Conservation (phyloP, 1,140 invertebrate species). For the Drosophila burlai region DNA sequence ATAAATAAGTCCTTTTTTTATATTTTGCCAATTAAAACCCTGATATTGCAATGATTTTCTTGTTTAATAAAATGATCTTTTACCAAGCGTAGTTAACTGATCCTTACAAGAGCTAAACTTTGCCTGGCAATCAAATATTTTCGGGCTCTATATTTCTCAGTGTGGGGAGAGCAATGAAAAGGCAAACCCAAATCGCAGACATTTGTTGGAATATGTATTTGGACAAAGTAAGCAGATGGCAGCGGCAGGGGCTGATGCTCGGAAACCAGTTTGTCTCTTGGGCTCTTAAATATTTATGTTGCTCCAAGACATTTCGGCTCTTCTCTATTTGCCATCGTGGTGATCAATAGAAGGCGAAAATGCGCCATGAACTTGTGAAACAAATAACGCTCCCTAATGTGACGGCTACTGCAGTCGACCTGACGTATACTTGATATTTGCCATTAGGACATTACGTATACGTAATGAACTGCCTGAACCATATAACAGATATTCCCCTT, state of each 20-base stretch:
- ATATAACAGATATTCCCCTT: slow-evolving; percentile 8
- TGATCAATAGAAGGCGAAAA: slow-evolving; percentile 52
- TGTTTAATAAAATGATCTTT: background rate
- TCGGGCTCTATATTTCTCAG: background rate
- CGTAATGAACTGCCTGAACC: background rate
- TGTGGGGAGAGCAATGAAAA: slow-evolving; percentile 28
- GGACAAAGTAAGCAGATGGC: slow-evolving; percentile 34
- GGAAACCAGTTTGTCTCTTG: slow-evolving; percentile 67
- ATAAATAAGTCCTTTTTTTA: background rate
- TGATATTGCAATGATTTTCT: background rate
- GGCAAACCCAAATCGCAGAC: slow-evolving; percentile 26
- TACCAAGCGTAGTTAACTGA: background rate
- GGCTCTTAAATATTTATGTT: slow-evolving; percentile 64
- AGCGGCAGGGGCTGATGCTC: background rate
- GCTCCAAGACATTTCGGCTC: slow-evolving; percentile 20
- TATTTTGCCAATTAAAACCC: no score
- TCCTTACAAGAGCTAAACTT: background rate
- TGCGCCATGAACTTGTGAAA: slow-evolving; percentile 41
- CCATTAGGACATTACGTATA: slow-evolving; percentile 18
- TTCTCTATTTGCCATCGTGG: slow-evolving; percentile 33
- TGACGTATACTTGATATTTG: slow-evolving; percentile 41
- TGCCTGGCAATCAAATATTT: no score
- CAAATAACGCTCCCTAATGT: slow-evolving; percentile 35
- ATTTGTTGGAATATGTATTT: slow-evolving; percentile 39
- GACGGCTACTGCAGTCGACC: slow-evolving; percentile 11